Evolutionary conservation across 2,888 invertebrate genomes (phyloP), one percentile per base, ranked within the genome.

Genomic region (Siphlonurus alternatus): DNA sequence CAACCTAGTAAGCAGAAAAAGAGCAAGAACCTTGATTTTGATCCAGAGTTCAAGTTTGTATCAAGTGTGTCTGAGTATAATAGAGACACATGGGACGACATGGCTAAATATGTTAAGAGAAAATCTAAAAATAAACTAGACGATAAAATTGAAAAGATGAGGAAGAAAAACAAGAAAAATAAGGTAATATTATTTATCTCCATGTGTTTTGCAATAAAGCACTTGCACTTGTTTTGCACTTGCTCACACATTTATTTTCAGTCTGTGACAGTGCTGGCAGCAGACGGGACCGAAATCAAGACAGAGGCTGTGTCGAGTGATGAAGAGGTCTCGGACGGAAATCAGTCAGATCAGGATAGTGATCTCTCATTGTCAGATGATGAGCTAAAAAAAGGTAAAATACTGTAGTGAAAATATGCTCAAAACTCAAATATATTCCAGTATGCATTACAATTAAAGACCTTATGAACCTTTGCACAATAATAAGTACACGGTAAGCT

Each of bases 61-160:
- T 83, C 84, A 15, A 85, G 86, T 19, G 82, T 83, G 0, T 83
- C 85, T 66, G 91, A 93, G 69, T 91, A 91, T 72, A 89, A 90
- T 73, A 74, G 85, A 77, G 88, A 90, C 71, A 83, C 87, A 2
- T 88, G 89, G 89, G 84, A 88, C 73, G 86, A 89, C 75, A 73
- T 90, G 23, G 83, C 83, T 71, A 89, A 88, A 71, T 89, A 89
- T 74, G 81, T 90, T 0, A 86, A 87, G 71, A 81, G 89, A 51
- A 89, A 89, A 77, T 87, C 85, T 0, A 86, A 88, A 70, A 83
- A 84, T 19, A 89, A 89, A 70, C 81, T 90, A 1, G 92, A 93
- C 74, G 92, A 93, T 67, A 91, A 89, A 78, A 93, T 93, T 69
- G 81, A 83, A 54, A 82, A 80, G 69, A 76, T 80, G 0, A 72